Conservation (phyloP, 2,797 vertebrate species). For the Poeciliopsis gracilis region DNA sequence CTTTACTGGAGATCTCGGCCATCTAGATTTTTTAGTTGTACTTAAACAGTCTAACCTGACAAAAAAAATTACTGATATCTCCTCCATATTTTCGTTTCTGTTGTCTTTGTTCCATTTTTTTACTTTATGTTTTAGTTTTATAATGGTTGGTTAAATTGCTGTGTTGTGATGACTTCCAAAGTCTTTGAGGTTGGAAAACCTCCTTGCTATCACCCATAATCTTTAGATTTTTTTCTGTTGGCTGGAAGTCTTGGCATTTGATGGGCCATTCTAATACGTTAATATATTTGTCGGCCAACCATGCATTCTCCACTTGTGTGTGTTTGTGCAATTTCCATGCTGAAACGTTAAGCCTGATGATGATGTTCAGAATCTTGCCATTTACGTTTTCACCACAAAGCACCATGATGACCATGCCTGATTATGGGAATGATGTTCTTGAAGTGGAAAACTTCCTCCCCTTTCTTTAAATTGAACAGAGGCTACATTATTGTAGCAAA, state of each 20-base stretch:
- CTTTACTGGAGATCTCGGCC: neutral
- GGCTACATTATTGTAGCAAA: neutral
- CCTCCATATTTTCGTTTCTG: conserved; percentile 4
- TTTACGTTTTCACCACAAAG: neutral
- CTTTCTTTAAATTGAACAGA: neutral
- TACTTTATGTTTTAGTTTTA: neutral
- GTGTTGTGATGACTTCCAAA: neutral
- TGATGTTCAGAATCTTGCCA: neutral
- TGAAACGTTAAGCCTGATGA: neutral
- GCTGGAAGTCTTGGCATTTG: neutral
- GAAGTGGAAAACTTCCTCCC: neutral
- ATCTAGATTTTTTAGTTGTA: neutral
- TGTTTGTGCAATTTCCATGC: neutral
- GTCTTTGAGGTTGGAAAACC: neutral
- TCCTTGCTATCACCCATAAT: neutral
- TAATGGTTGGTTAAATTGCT: neutral
- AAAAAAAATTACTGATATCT: neutral
- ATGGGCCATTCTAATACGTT: neutral
- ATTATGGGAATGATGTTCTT: neutral
- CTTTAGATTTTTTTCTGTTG: neutral
- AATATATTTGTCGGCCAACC: neutral
- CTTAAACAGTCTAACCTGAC: neutral
- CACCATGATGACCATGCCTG: neutral
- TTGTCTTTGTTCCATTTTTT: neutral
- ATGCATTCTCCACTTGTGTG: neutral